Base-by-base conservation (phyloP, 2,113 vertebrate genomes). In the Pelusios castaneus region DNA sequence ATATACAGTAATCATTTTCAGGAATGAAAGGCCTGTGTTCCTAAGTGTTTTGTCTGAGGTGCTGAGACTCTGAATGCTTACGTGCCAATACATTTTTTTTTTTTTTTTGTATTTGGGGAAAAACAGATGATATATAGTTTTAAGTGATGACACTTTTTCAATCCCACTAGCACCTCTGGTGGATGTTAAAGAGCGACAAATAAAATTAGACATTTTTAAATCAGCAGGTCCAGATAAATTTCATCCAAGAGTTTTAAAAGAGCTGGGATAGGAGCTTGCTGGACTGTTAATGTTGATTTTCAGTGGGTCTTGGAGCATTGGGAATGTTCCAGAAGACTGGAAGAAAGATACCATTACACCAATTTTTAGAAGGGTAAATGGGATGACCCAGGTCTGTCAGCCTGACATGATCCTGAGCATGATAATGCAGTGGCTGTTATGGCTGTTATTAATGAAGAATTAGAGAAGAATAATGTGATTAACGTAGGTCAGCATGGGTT, bases 1-100 rank as follows among this genome's bases (percentile, higher is more conserved):
- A 56, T 60, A 63, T 3, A 87, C 0, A 0, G 2, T 83, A 89
- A 73, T 29, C 24, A 31, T 52, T 87, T 1, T 0, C 1, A 1
- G 10, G 21, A 38, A 31, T 70, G 52, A 31, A 83, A 88, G 52
- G 73, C 73, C 27, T 82, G 38, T 88, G 38, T 13, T 1, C 63
- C 2, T 21, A 89, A 95, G 1, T 70, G 47, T 38, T 67, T 77
- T 52, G 81, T 94, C 31, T 63, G 75, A 88, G 88, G 78, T 41
- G 16, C 0, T 0, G 6, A 8, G 89, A 31, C 47, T 89, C 56
- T 41, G 73, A 92, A 51, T n/a, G 27, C 25, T 29, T 38, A 76
- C 25, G 25, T 76, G 12, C 24, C 73, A 90, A 82, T 19, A 91
- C 88, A 38, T 70, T 22, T 38, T n/a, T 70, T 4, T 38, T n/a